Percentiles rank a stretch among this genome's conserved stretches.
phyloP scores from a whole-genome alignment of 2,113 vertebrate species.

The Dicentrarchus labrax region DNA sequence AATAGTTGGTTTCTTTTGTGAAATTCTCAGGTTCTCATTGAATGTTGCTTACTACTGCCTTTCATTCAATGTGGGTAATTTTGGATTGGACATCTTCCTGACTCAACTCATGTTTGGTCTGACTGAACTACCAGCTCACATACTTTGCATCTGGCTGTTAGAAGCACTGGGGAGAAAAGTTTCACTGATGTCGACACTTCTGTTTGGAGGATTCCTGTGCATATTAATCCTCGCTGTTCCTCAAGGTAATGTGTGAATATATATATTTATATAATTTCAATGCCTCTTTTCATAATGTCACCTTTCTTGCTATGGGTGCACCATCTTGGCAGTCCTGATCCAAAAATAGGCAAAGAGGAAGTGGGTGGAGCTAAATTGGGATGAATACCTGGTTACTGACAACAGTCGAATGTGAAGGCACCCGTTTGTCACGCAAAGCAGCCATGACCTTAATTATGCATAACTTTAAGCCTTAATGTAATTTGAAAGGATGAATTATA shows the following conservation, averaged over 20 bases:
- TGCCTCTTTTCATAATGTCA: no score
- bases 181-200: slow-evolving; percentile 62
- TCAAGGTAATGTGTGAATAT: slow-evolving; percentile 56
- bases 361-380: no score
- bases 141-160: slow-evolving; percentile 78
- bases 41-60: slow-evolving; percentile 77
- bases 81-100: slow-evolving; percentile 69
- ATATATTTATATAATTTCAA: no score
- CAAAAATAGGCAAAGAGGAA: no score
- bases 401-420: no score
- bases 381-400: no score
- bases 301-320: no score
- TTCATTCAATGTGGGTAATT: slow-evolving; percentile 71
- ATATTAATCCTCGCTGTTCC: slow-evolving; percentile 70
- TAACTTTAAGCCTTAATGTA: no score
- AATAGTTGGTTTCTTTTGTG: background rate
- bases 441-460: no score
- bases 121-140: slow-evolving; percentile 72
- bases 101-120: slow-evolving; percentile 69
- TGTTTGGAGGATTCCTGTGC: slow-evolving; percentile 65
- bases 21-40: slow-evolving; percentile 78
- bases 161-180: slow-evolving; percentile 77
- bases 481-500: no score
- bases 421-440: no score
- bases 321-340: no score